These are phyloP conservation scores for Beroe forskalii DNA, from an alignment of 37 sponge, comb jelly and placozoan species.

Conservation along the genomic window DNA sequence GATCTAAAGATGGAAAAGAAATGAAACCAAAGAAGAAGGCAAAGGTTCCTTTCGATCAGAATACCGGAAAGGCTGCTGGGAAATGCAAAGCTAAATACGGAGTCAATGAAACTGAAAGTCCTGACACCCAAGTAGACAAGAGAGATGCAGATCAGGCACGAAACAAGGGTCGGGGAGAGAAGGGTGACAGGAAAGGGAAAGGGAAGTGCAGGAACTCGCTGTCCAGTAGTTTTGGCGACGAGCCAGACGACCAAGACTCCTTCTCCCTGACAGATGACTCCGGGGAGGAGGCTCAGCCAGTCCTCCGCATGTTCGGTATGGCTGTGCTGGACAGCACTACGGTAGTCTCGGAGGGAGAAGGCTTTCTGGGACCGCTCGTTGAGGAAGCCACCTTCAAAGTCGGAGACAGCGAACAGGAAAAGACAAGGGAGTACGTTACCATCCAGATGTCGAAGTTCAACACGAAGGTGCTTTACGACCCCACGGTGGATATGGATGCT, in stretches of 20 bases:
- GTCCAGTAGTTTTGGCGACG: conserved; percentile 6
- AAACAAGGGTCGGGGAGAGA: neutral
- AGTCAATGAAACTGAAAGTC: neutral
- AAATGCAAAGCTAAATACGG: neutral
- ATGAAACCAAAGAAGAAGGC: conserved; percentile 28
- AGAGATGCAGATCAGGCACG: neutral
- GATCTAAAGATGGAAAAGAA: conserved; percentile 9
- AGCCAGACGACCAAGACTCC: conserved; percentile 26
- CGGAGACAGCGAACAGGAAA: neutral
- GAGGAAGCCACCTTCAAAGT: neutral
- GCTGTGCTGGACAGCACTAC: neutral
- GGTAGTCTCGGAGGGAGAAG: neutral
- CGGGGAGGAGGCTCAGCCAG: neutral
- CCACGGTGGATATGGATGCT: conserved; percentile 13
- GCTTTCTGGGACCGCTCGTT: neutral
- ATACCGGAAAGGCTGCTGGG: neutral
- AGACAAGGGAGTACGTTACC: neutral
- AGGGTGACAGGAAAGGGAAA: conserved; percentile 7
- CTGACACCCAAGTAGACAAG: neutral
- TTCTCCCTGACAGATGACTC: conserved; percentile 15
- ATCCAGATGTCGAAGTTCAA: conserved; percentile 8
- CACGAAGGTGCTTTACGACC: conserved; percentile 52
- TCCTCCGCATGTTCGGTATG: neutral
- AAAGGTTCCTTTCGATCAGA: neutral
- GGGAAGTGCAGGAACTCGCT: conserved; percentile 47